A percentile compares a stretch with the other conserved stretches of the same genome.
Evolutionary conservation across 2,888 invertebrate genomes (phyloP).

Genomic region (Labia minor): DNA sequence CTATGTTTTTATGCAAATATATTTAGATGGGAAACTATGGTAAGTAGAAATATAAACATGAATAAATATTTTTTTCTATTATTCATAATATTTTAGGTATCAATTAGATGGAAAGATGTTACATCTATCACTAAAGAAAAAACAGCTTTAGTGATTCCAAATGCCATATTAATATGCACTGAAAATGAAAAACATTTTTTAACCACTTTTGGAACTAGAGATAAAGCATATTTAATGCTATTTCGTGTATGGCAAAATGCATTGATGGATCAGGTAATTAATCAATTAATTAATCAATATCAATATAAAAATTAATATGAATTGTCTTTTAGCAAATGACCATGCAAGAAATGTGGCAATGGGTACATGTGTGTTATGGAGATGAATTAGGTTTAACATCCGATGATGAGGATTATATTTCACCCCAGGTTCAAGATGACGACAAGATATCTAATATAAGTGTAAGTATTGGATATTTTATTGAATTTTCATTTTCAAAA

Average conservation of each 20-base stretch:
- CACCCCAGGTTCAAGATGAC: slow-evolving; percentile 46
- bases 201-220: slow-evolving; percentile 85
- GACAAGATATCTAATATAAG: slow-evolving; percentile 36
- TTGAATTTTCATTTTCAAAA: too few species aligned
- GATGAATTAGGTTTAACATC: slow-evolving; percentile 86
- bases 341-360: slow-evolving; percentile 76
- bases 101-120: slow-evolving; percentile 80
- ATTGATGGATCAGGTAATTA: slow-evolving; percentile 64
- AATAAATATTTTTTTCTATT: neutral
- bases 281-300: neutral
- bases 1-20: slow-evolving; percentile 97
- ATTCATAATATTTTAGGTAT: slow-evolving; percentile 43
- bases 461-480: slow-evolving; percentile 16
- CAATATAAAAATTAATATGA: slow-evolving; percentile 24
- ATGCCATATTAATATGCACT: slow-evolving; percentile 81
- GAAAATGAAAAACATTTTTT: slow-evolving; percentile 81
- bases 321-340: slow-evolving; percentile 50
- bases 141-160: slow-evolving; percentile 88
- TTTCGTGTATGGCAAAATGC: slow-evolving; percentile 95
- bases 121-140: slow-evolving; percentile 90
- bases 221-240: slow-evolving; percentile 91
- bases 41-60: slow-evolving; percentile 30
- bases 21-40: slow-evolving; percentile 88
- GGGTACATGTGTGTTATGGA: slow-evolving; percentile 88
- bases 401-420: slow-evolving; percentile 78